Evolutionary conservation across 2,113 vertebrate species (phyloP), one percentile per base, ranked within the genome.

Genomic region (Perca schrenkii): DNA sequence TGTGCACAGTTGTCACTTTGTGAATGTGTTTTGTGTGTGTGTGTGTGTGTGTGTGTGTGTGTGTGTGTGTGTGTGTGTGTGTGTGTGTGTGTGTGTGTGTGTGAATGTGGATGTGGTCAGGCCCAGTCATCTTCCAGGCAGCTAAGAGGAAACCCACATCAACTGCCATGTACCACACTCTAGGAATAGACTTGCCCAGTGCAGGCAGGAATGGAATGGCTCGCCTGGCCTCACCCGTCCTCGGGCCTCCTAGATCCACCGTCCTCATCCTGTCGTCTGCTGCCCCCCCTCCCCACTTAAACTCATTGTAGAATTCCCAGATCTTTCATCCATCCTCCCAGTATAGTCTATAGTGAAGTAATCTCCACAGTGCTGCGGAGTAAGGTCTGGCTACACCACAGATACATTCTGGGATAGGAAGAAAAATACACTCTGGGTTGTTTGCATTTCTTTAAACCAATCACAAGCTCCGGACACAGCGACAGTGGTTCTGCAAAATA

Each of bases 131-230:
- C 97, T 97, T 96, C 94, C 95, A 98, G 96, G 96, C 96, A 97
- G 97, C 96, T 97, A 91, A 96, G 96, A 98, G 97, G 98, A 99
- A 99, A 99, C 95, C 97, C 97, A 97, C 97, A 98, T 97, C 96
- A 98, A 98, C 97, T 98, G 97, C 97, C 97, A 97, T 94, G 91
- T 76, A 79, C 89, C 95, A 92, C 88, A 92, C 94, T 95, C 93
- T 92, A 94, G 93, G 95, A 95, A 95, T 95, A 95, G 92, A 94
- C 91, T 79, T 84, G 82, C 79, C 87, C 47, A 6, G 87, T 68
- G 83, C 64, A 87, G 83, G 86, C 87, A 91, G 94, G 90, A 85
- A 94, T 92, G 82, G 93, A 88, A 94, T 92, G 83, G 91, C 91
- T 90, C 64, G 89, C 89, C 88, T 88, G 84, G 85, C 89, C 87